phyloP scores from a whole-genome alignment of 2,797 vertebrate genomes.

The Mus spretus region DNA sequence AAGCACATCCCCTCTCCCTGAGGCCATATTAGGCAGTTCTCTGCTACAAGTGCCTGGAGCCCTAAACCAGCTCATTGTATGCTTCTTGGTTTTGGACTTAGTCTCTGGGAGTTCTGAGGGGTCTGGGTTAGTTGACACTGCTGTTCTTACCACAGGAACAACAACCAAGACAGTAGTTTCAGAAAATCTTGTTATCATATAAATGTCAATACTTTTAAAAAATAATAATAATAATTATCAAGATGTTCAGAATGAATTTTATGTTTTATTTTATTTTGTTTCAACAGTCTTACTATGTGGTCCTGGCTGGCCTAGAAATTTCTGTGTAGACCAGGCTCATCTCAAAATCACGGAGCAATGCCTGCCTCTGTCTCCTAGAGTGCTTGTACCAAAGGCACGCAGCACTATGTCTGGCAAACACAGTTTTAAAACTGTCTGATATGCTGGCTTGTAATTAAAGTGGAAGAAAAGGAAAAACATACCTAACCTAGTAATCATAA shows the following conservation, averaged over 20 bases:
- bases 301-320: not conserved
- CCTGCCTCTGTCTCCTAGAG: too few species aligned
- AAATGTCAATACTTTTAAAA: slow-evolving; percentile 7
- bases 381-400: not conserved
- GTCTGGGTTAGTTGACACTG: too few species aligned
- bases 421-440: not conserved
- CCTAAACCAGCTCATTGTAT: too few species aligned
- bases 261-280: not conserved
- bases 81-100: too few species aligned
- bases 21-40: too few species aligned
- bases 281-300: not conserved
- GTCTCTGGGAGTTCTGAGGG: too few species aligned
- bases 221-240: slow-evolving; percentile 9
- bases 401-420: not conserved
- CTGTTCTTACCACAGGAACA: too few species aligned
- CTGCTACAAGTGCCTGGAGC: too few species aligned
- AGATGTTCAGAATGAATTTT: slow-evolving; percentile 37
- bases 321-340: too few species aligned
- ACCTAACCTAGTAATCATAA: not conserved
- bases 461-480: not conserved
- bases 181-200: slow-evolving; percentile 19
- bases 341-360: too few species aligned
- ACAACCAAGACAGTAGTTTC: too few species aligned
- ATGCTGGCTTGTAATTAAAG: slow-evolving; percentile 21
- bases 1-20: too few species aligned